A percentile compares a stretch with the other conserved stretches of the same genome.
Conservation (phyloP, 2,888 invertebrate genomes). For the Pasiphila rectangulata region DNA sequence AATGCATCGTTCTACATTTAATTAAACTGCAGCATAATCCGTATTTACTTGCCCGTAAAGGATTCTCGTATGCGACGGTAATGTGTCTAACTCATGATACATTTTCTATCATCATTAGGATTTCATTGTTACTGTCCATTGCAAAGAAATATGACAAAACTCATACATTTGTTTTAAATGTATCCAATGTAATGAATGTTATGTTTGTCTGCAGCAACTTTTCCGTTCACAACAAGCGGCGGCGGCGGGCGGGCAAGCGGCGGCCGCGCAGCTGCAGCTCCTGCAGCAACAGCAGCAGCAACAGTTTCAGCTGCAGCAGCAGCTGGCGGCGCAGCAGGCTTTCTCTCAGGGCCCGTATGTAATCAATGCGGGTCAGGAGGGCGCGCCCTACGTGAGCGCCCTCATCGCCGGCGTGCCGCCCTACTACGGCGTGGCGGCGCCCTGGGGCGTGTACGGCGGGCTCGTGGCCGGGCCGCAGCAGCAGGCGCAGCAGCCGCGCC, state of each 20-base stretch:
- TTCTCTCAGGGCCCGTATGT: constrained; percentile 92
- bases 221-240: constrained; percentile 92
- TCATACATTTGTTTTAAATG: constrained; percentile 1
- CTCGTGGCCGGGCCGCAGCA: constrained; percentile 82
- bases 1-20: constrained; percentile 53
- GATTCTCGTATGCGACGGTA: background rate
- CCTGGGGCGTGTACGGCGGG: constrained; percentile 95
- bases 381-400: constrained; percentile 89
- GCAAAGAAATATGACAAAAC: too few relatives aligned
- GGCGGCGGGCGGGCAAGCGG: constrained; percentile 83
- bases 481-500: constrained; percentile 87
- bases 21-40: constrained; percentile 54
- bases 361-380: constrained; percentile 86
- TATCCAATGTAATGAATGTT: background rate
- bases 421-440: constrained; percentile 94
- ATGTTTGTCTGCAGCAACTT: constrained; percentile 86
- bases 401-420: constrained; percentile 92
- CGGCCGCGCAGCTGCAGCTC: constrained; percentile 85
- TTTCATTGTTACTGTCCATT: too few relatives aligned
- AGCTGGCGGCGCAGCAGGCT: constrained; percentile 85
- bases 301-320: constrained; percentile 90
- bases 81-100: too few relatives aligned
- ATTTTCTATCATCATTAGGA: too few relatives aligned
- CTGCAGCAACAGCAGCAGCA: constrained; percentile 89
- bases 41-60: constrained; percentile 33